Conservation (phyloP, 2,797 vertebrate genomes). For the Euthynnus affinis region DNA sequence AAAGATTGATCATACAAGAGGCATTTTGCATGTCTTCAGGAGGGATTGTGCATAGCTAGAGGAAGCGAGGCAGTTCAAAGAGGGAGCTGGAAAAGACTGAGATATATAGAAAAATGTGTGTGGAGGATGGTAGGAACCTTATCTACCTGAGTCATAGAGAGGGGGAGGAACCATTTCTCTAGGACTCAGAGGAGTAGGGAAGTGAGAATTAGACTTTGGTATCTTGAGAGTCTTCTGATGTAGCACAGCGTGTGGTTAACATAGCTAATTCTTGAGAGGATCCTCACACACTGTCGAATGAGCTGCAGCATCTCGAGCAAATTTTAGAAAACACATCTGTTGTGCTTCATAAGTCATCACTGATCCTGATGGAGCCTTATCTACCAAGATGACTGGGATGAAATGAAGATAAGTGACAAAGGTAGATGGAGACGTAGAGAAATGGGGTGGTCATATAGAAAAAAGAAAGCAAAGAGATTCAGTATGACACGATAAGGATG, state of each 20-base stretch:
- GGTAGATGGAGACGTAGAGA: slow-evolving; percentile 28
- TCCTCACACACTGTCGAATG: slow-evolving; percentile 17
- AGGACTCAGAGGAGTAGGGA: slow-evolving; percentile 50
- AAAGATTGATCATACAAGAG: slow-evolving; percentile 55
- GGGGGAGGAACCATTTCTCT: slow-evolving; percentile 42
- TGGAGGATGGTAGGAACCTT: slow-evolving; percentile 48
- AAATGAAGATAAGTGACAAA: slow-evolving; percentile 59
- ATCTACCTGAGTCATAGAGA: slow-evolving; percentile 63
- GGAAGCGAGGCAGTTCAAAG: slow-evolving; percentile 57
- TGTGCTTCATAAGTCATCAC: slow-evolving; percentile 50
- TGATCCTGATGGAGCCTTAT: slow-evolving; percentile 45
- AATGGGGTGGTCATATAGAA: slow-evolving; percentile 30
- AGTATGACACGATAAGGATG: slow-evolving; percentile 33
- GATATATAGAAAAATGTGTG: slow-evolving; percentile 35
- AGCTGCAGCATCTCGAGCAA: slow-evolving; percentile 13
- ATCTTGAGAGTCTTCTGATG: slow-evolving; percentile 45
- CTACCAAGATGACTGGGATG: slow-evolving; percentile 13
- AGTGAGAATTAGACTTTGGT: slow-evolving; percentile 64
- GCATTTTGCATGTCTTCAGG: slow-evolving; percentile 61
- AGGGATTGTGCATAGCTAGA: slow-evolving; percentile 44
- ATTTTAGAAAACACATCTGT: slow-evolving; percentile 48
- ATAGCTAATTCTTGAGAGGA: slow-evolving; percentile 45
- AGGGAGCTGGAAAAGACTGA: slow-evolving; percentile 40
- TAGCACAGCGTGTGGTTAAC: slow-evolving; percentile 39
- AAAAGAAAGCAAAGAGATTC: slow-evolving; percentile 28